Conservation (phyloP, 2,797 vertebrate species). For the Eidolon dupreanum region DNA sequence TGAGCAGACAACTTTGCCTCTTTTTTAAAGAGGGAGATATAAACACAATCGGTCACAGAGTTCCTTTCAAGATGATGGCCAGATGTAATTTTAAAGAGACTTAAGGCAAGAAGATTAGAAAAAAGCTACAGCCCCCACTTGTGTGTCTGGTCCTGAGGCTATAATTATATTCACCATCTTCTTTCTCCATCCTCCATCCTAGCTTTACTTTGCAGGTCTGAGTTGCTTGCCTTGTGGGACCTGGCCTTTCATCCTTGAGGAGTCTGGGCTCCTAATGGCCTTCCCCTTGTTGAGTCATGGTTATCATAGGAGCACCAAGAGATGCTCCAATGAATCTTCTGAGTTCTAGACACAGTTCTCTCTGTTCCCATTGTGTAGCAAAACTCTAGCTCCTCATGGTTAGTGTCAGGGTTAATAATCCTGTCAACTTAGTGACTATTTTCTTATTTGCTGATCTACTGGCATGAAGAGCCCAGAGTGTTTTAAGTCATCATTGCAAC, state of each 20-base stretch:
- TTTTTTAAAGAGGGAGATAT: not conserved
- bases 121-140: not conserved
- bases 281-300: not conserved
- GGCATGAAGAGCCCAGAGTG: not conserved
- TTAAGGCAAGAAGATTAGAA: not conserved
- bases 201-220: not conserved
- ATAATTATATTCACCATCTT: not conserved
- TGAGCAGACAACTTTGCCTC: not conserved
- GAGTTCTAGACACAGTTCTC: not conserved
- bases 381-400: not conserved
- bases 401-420: not conserved
- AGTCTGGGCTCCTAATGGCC: not conserved
- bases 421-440: not conserved
- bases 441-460: not conserved
- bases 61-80: not conserved
- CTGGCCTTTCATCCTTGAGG: not conserved
- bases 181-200: not conserved
- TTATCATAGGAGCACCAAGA: not conserved
- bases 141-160: not conserved
- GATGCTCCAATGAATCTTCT: not conserved
- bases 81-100: not conserved
- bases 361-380: not conserved
- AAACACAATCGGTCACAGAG: not conserved
- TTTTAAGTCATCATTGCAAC: not conserved
- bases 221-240: not conserved